These are phyloP conservation scores for Ptiloglossa arizonensis DNA, from an alignment of 1,140 invertebrate genomes.

Conservation along the genomic window DNA sequence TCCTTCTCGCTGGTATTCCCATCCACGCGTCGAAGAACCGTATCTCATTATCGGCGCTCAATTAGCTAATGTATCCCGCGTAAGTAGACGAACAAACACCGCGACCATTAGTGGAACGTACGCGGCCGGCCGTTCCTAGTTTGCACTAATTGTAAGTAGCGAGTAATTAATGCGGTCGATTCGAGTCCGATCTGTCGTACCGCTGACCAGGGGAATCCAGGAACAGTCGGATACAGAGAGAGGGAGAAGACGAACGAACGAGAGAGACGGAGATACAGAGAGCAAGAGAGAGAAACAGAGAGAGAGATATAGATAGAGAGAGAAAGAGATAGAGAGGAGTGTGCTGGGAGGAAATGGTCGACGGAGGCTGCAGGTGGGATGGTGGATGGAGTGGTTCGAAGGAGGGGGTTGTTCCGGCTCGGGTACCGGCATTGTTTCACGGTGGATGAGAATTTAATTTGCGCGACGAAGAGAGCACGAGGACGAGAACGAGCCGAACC, in stretches of 20 bases:
- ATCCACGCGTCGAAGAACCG: not conserved
- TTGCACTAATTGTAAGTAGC: conserved; percentile 73
- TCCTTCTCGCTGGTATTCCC: not conserved
- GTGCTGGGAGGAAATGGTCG: not conserved
- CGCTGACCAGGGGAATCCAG: conserved; percentile 68
- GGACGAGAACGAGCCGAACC: not conserved
- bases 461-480: conserved; percentile 54
- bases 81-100: conserved; percentile 36
- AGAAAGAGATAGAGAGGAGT: not conserved
- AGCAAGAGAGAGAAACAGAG: not conserved
- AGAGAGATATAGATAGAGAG: not conserved
- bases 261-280: not conserved
- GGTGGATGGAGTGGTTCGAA: conserved; percentile 29
- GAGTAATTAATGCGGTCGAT: conserved; percentile 78
- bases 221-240: not conserved
- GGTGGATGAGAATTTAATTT: conserved; percentile 82
- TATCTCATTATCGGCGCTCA: conserved; percentile 6
- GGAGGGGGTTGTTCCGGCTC: conserved; percentile 65
- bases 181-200: conserved; percentile 65
- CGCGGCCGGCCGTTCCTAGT: conserved; percentile 45
- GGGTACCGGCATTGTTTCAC: conserved; percentile 78
- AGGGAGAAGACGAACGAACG: not conserved
- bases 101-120: conserved; percentile 38
- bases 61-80: conserved; percentile 31
- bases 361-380: conserved; percentile 7